Base-by-base conservation (phyloP, 35 echinoderm and acorn worm species). In the Anneissia japonica region DNA sequence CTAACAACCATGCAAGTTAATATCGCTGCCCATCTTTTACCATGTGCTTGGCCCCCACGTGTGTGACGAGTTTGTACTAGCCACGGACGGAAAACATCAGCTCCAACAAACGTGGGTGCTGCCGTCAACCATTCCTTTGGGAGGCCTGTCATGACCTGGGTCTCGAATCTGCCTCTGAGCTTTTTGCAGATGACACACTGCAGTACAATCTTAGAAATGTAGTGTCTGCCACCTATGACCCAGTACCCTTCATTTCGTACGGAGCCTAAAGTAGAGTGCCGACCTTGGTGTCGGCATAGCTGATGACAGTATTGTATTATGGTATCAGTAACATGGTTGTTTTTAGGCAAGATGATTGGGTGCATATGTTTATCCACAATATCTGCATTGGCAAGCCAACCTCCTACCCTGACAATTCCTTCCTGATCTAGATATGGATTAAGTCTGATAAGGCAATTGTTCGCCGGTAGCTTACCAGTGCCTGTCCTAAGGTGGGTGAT, bases 1-100 rank as follows among this genome's bases (percentile, higher is more conserved):
- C 64, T 36, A n/a, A 86, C 77, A 17, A 84, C 39, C 85, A 92
- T 87, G 45, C 91, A 88, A 0, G 91, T 88, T 76, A 92, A 88
- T 35, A 92, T 46, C n/a, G 46, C 80, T 23, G 79, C 90, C 90
- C 85, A 92, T 92, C 90, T 87, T 29, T 92, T 91, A n/a, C 64
- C 76, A 40, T 81, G 46, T 78, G 73, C 83, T 23, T 64, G 19
- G 21, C 75, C 75, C 21, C 84, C 91, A 41, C 91, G 83, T 73
- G 86, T 92, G 7, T 81, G 83, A 16, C 80, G 56, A 46, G 39
- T 92, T 31, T 37, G 35, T 11, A 92, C 84, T 2, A 17, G 31
- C 51, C 81, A 92, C 4, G 90, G 90, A 4, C 85, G 85, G 36
- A 93, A 93, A 26, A 84, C 81, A 77, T 93, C 86, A 30, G 89